Base-by-base conservation (phyloP, 1,140 invertebrate species). In the Hermatobates lingyangjiaoensis region DNA sequence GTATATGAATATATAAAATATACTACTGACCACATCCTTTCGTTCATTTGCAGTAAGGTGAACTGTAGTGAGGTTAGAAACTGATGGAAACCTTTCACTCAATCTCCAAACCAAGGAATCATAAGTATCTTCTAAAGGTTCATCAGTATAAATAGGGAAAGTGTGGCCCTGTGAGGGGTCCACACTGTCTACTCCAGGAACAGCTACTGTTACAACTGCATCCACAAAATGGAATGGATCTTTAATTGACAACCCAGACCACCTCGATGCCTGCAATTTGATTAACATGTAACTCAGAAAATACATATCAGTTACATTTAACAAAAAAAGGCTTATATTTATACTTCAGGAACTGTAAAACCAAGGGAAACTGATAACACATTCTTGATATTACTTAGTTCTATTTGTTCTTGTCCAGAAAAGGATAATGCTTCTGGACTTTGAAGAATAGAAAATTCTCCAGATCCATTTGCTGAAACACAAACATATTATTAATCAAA, bases 171-270 rank as follows among this genome's bases (percentile, higher is more conserved):
- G 12, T 54, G 60, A 48, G 5, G 59, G 57, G 38, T 63, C 58
- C n/a, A 70, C 50, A 24, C 62, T 61, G n/a, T 67, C 66, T 5
- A 83, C 66, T 51, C 83, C 83, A 65, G 83, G 78, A 38, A 89
- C 70, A 30, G 75, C 75, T 27, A 89, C 68, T 27, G 75, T 74
- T 24, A 88, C 79, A 45, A 83, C 72, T 28, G 80, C 81, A 66
- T 85, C 79, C 25, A 86, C 81, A 51, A 81, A 70, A 54, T 76
- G 71, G 57, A 90, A 88, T 7, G 84, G 79, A 68, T 84, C 74
- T 2, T 66, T 70, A 42, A 87, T 73, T 26, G 66, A 71, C 48
- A 89, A 59, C 15, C 82, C 83, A 57, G 69, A 69, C 82, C 84
- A 88, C 54, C 72, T 69, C 28, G 74, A 71, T 56, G 69, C 73